Base-by-base conservation (phyloP, 2,797 vertebrate genomes). In the Spinibarbus caldwelli region DNA sequence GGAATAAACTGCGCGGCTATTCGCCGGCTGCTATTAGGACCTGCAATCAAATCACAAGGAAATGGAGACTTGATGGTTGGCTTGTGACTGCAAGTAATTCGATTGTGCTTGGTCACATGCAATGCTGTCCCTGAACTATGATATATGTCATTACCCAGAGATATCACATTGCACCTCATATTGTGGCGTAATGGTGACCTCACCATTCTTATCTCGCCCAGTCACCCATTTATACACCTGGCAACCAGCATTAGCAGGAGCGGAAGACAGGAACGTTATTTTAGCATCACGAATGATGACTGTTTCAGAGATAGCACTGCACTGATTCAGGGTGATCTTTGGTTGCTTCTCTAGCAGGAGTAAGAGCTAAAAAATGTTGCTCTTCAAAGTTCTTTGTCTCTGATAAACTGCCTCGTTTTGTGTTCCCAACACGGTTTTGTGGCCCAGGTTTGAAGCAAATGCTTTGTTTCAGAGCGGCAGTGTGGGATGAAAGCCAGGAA, bases 401-500 rank as follows among this genome's bases (percentile, higher is more conserved):
- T 71, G 80, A 88, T 86, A 91, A 91, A 89, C 90, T 91, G 85
- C 88, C 86, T 89, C 9, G 21, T 88, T 91, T 89, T 31, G 19
- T 89, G 89, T 90, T 91, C 84, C 87, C 82, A 0, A 86, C 91
- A 90, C 84, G 91, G 89, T 87, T 84, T 66, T 88, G 83, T 89
- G 38, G 86, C 86, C 85, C 87, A 86, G 90, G 91, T 92, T 86
- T 90, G 41, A 82, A 85, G 86, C 59, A 81, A 87, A 83, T 86
- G 90, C 88, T 85, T 83, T 85, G 86, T 90, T 91, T 57, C 89
- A 79, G 87, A 92, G 90, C 90, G 87, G 85, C 81, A 59, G 87
- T 92, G 90, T 89, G 89, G 91, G 94, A 95, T 94, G 92, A 94
- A 95, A 94, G 91, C 85, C 89, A 90, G 36, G 52, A 89, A 89